Evolutionary conservation across 2,888 invertebrate genomes (phyloP), one percentile per base, ranked within the genome.

Genomic region (Agapostemon virescens): DNA sequence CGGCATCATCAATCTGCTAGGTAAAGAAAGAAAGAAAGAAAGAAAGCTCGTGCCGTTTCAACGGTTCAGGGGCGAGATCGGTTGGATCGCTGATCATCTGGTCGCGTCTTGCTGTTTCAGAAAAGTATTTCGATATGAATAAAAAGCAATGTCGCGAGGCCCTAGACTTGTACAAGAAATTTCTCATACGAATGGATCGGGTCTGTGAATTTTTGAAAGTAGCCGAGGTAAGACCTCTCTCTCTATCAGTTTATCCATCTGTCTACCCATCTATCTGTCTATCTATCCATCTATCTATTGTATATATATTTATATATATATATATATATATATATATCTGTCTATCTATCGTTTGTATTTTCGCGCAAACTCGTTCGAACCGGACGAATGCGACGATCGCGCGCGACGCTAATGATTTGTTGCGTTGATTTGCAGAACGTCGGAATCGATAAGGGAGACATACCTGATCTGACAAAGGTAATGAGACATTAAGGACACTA

Each of bases 81-180:
- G 9, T 0, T 23, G 17, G 9, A 17, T 64, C 17, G 58, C 38
- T 58, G 17, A 52, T 58, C 30, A n/a, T n/a, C n/a, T n/a, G n/a
- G 0, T 26, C 11, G 20, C 17, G 0, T 38, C 36, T 52, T 74
- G 2, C 11, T 66, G 69, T 88, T 89, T 40, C 84, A 95, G 99
- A 99, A 94, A 99, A 99, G 94, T 99, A 98, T 94, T 99, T 99
- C 93, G 98, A 99, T 93, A 99, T 99, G 99, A 99, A 99, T 94
- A 99, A 99, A 93, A 99, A 99, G 94, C 98, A 99, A 93, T 98
- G 98, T 91, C 96, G 98, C 89, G 99, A 99, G 91, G 99, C 98
- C 88, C 95, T 99, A 93, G 99, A 99, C 92, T 96, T 99, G 91
- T 99, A 99, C 94, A 99, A 99, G 94, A 98, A 98, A 94, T 99